Conservation (phyloP, 2,888 invertebrate genomes). For the Amblyteles armatorius region DNA sequence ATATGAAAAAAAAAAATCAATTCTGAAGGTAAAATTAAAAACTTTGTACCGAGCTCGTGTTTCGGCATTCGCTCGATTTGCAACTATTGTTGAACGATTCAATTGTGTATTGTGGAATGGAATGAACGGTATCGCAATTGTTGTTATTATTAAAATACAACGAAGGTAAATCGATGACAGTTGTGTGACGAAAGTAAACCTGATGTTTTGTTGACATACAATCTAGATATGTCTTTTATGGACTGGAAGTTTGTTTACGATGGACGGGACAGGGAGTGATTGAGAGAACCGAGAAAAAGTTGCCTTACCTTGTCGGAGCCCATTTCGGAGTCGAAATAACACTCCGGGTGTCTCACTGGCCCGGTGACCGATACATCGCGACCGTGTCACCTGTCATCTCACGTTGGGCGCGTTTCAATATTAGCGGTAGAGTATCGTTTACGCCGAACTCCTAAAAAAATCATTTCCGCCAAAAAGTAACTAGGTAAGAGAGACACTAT, state of each 20-base stretch:
- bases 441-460: too few relatives aligned
- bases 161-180: constrained; percentile 24
- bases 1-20: neutral
- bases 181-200: neutral
- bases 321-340: constrained; percentile 66
- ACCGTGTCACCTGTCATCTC: constrained; percentile 46
- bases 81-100: neutral
- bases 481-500: too few relatives aligned
- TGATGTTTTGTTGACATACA: neutral
- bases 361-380: constrained; percentile 25
- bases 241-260: neutral
- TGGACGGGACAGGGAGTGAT: constrained; percentile 12
- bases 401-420: constrained; percentile 22
- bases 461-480: too few relatives aligned
- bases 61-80: too few relatives aligned
- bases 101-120: neutral
- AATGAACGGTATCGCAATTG: neutral
- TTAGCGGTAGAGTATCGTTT: too few relatives aligned
- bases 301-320: constrained; percentile 78
- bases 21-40: too few relatives aligned
- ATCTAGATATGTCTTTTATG: neutral
- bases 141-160: neutral
- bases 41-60: too few relatives aligned
- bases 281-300: constrained; percentile 44
- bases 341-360: constrained; percentile 21